Percentiles rank a stretch among this genome's conserved stretches.
Evolutionary conservation across 2,797 vertebrate genomes (phyloP).

Genomic region (Phoebastria nigripes): DNA sequence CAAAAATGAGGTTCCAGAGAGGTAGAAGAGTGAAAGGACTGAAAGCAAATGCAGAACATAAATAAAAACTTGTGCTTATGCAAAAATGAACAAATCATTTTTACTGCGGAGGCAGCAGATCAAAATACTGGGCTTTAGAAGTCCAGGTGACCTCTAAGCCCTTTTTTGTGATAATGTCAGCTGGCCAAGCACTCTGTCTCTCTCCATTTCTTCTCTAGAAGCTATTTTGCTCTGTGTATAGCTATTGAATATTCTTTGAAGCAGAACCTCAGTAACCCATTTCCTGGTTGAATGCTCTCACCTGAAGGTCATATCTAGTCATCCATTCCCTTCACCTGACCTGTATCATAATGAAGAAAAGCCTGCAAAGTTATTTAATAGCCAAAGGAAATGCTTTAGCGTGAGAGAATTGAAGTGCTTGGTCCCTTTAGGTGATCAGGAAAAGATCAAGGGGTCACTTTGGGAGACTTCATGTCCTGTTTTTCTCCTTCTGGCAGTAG

Average conservation of each 20-base stretch:
- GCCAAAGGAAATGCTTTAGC: background rate
- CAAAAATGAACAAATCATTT: background rate
- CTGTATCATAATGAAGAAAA: background rate
- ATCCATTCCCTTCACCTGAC: background rate
- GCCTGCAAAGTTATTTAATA: background rate
- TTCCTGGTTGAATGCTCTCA: conserved; percentile 31
- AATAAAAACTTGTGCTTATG: background rate
- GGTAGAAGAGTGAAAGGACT: background rate
- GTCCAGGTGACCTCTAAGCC: background rate
- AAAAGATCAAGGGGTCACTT: background rate
- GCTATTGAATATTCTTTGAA: conserved; percentile 40
- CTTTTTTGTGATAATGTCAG: background rate
- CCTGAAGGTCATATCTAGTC: conserved; percentile 25
- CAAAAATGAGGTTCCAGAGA: conserved; percentile 4
- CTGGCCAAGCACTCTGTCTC: background rate
- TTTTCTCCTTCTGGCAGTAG: background rate
- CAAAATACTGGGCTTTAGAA: background rate
- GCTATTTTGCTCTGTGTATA: background rate
- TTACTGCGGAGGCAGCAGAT: background rate
- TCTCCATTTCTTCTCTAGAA: background rate
- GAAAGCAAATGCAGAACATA: conserved; percentile 1
- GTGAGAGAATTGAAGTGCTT: background rate
- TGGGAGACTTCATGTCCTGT: background rate
- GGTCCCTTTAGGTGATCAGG: background rate
- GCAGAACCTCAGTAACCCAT: conserved; percentile 39